These are phyloP conservation scores for Temnothorax nylanderi DNA, from an alignment of 1,140 invertebrate species.

Conservation along the genomic window DNA sequence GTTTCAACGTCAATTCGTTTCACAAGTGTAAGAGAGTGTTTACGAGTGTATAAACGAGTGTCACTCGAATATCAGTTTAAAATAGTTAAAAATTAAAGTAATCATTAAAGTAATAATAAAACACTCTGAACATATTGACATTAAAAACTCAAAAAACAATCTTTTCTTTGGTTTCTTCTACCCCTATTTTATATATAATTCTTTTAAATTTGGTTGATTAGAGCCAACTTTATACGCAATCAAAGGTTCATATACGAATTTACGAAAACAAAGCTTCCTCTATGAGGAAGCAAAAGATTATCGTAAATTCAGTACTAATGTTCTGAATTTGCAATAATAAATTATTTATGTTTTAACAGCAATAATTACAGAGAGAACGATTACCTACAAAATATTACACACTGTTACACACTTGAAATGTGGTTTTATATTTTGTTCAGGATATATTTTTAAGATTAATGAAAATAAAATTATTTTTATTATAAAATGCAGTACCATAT, in stretches of 20 bases:
- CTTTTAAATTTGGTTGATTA: too few relatives aligned
- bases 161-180: too few relatives aligned
- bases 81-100: background rate
- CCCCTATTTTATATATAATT: too few relatives aligned
- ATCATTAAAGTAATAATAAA: background rate
- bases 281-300: too few relatives aligned
- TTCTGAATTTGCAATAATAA: background rate
- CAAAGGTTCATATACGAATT: too few relatives aligned
- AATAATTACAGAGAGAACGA: background rate
- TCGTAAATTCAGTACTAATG: background rate
- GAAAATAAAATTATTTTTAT: background rate
- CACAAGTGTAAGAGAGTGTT: conserved; percentile 14
- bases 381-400: background rate
- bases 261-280: too few relatives aligned
- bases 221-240: too few relatives aligned
- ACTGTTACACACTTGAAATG: background rate
- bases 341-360: background rate
- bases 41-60: background rate
- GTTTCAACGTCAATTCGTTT: conserved; percentile 12
- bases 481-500: too few relatives aligned
- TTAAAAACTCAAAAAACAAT: too few relatives aligned
- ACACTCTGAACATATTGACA: too few relatives aligned
- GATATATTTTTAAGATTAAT: background rate
- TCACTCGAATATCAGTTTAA: background rate
- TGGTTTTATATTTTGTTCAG: background rate